These are phyloP conservation scores for Pipra filicauda DNA, from an alignment of 2,113 vertebrate species.

Conservation along the genomic window DNA sequence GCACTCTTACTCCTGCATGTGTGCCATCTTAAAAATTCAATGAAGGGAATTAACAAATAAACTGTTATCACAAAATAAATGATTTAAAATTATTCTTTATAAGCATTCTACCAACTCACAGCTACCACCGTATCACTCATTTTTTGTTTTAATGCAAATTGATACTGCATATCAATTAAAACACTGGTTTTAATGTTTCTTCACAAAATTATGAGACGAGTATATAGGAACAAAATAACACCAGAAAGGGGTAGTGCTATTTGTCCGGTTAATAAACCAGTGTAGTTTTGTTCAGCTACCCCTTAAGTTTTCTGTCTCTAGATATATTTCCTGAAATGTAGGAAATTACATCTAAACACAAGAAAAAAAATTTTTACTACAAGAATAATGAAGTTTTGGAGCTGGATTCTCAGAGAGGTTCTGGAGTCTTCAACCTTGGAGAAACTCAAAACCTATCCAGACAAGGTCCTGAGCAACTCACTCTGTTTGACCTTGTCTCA, in stretches of 20 bases:
- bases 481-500: neutral
- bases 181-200: neutral
- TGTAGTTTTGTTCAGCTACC: neutral
- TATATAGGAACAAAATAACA: neutral
- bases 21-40: neutral
- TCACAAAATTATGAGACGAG: neutral
- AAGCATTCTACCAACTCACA: neutral
- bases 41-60: neutral
- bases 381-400: accelerated
- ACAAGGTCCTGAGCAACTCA: neutral
- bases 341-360: neutral
- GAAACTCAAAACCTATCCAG: neutral
- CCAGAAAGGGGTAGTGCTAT: neutral
- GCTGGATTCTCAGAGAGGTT: neutral
- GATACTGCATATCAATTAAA: neutral
- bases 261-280: neutral
- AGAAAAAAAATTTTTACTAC: neutral
- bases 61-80: neutral
- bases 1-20: neutral
- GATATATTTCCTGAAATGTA: neutral
- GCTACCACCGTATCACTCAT: neutral
- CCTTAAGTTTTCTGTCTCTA: neutral
- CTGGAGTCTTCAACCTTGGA: neutral
- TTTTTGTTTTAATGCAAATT: neutral
- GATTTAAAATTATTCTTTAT: neutral